Evolutionary conservation across 2,797 vertebrate species (phyloP), one percentile per base, ranked within the genome.

Genomic region (Peromyscus melanophrys): DNA sequence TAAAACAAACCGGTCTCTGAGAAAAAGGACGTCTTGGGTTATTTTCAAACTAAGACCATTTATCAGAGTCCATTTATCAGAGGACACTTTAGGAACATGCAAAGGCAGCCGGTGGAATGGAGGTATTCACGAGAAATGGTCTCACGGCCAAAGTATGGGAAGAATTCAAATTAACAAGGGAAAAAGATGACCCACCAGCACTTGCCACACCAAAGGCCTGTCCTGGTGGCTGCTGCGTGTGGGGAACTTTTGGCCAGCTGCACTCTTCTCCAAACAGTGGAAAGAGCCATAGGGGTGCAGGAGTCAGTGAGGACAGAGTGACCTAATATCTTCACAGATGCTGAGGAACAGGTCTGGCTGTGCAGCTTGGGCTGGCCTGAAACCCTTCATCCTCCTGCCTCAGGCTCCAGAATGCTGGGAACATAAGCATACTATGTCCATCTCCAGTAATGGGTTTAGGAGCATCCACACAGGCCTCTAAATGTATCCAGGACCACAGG

Each of bases 121-220:
- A 21, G 17, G 25, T 0, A 7, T 0, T 2, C 23, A 9, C 21
- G 2, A 3, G 1, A 0, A 1, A 6, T 1, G 52, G 25, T 43
- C 46, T 14, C 0, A 0, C 1, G 3, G 4, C 13, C 34, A 3
- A 8, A 4, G 2, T 10, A 0, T 0, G 1, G 1, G 2, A 65
- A 13, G 16, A 57, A 0, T 57, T 23, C 34, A 52, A 23, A 29
- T 23, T 1, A n/a, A 5, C 1, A 13, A 1, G 49, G 29, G n/a
- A 29, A 12, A 23, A 6, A 21, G 61, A 29, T 8, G 34, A 0
- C 3, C 31, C 1, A 29, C 11, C 3, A 23, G 0, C 1, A 4
- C 55, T 0, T n/a, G 2, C 4, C 46, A 27, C 4, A 85, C 2
- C 10, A 17, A 37, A n/a, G 23, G 37, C 80, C 21, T 61, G 29